Conservation (phyloP, 2,888 invertebrate genomes). For the Embidobia sp. region DNA sequence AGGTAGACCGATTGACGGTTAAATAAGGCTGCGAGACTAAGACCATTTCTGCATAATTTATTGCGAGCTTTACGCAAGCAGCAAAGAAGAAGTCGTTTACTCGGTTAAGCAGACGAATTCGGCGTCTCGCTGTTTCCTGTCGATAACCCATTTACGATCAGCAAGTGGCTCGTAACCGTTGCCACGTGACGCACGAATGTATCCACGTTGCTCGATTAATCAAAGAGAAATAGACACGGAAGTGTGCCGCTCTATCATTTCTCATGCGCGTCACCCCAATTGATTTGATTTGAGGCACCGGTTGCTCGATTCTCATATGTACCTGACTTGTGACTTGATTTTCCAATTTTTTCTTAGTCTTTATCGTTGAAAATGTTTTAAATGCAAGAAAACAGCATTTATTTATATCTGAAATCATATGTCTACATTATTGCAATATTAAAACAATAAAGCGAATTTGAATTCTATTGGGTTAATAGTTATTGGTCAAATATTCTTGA, state of each 20-base stretch:
- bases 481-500: no score
- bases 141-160: constrained; percentile 69
- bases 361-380: no score
- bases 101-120: constrained; percentile 61
- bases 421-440: no score
- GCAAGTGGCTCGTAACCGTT: constrained; percentile 68
- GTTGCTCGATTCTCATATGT: constrained; percentile 42
- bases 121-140: constrained; percentile 55
- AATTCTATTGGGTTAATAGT: no score
- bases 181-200: constrained; percentile 50
- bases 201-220: constrained; percentile 60
- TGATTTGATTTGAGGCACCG: constrained; percentile 54
- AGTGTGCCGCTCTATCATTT: constrained; percentile 44
- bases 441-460: no score
- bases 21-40: constrained; percentile 65
- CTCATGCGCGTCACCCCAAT: constrained; percentile 47
- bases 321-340: background rate
- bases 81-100: constrained; percentile 40
- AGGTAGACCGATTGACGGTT: constrained; percentile 69
- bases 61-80: constrained; percentile 31
- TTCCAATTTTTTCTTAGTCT: no score
- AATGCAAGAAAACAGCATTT: no score
- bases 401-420: no score
- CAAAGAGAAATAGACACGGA: constrained; percentile 62
- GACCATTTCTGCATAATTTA: constrained; percentile 67